phyloP scores from a whole-genome alignment of 1,140 invertebrate genomes.

The Pomacea maculata region DNA sequence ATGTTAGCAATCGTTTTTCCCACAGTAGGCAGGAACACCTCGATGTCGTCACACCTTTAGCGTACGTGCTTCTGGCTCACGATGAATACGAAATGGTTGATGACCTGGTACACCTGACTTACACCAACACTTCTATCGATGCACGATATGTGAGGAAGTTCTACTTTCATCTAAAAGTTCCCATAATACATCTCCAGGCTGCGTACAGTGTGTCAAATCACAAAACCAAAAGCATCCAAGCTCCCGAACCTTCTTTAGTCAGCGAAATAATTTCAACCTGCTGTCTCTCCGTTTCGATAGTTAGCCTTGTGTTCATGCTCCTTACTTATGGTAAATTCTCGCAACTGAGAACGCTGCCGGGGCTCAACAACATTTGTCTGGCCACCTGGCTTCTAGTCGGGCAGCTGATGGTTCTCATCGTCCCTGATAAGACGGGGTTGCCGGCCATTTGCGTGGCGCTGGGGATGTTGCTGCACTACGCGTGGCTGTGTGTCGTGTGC shows the following conservation, averaged over 20 bases:
- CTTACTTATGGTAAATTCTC: slow-evolving; percentile 41
- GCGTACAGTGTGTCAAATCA: neutral
- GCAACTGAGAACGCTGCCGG: slow-evolving; percentile 42
- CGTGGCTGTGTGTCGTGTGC: slow-evolving; percentile 90
- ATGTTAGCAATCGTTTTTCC: neutral
- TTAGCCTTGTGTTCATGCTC: slow-evolving; percentile 39
- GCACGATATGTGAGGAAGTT: neutral
- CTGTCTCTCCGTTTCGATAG: slow-evolving; percentile 34
- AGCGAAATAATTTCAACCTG: slow-evolving; percentile 17
- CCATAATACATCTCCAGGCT: neutral
- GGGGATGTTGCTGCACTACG: slow-evolving; percentile 86
- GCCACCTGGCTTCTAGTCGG: slow-evolving; percentile 38
- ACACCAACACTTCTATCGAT: slow-evolving; percentile 1
- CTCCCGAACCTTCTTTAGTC: neutral
- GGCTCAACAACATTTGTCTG: slow-evolving; percentile 46
- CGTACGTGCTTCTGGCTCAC: neutral
- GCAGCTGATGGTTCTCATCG: slow-evolving; percentile 29
- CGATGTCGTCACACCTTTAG: neutral
- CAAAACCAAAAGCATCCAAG: neutral
- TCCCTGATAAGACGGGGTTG: slow-evolving; percentile 1
- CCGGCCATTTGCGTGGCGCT: slow-evolving; percentile 61
- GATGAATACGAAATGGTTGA: neutral
- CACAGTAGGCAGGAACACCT: neutral
- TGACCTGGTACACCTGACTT: neutral
- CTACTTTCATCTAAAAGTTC: neutral